These are phyloP conservation scores for Panagrolaimus sp. DNA, from an alignment of 1,140 invertebrate species.

Conservation along the genomic window DNA sequence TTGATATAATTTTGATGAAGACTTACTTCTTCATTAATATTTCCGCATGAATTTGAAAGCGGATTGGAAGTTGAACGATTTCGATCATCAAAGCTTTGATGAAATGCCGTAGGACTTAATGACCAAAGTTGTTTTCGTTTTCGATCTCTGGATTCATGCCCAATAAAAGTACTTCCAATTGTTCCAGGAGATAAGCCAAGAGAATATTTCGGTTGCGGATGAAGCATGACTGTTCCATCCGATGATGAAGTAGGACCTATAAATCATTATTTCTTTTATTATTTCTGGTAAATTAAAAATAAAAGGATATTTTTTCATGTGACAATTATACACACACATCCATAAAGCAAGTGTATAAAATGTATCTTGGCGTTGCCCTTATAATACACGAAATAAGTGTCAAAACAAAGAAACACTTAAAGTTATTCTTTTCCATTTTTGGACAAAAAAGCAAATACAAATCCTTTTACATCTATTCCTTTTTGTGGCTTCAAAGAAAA, in stretches of 20 bases:
- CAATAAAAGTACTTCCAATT: no score
- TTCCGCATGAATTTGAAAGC: slow-evolving; percentile 45
- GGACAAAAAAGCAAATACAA: not conserved
- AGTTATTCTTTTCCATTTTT: not conserved
- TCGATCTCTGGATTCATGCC: no score
- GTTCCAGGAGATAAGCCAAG: not conserved
- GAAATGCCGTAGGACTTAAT: slow-evolving; percentile 33
- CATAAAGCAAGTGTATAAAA: no score
- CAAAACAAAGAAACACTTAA: not conserved
- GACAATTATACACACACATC: no score
- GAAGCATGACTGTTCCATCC: not conserved
- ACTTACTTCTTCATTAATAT: slow-evolving; percentile 34
- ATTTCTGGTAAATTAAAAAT: no score
- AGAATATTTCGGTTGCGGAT: slow-evolving; percentile 7
- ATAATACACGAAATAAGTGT: not conserved
- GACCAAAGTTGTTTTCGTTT: slow-evolving; percentile 29
- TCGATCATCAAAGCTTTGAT: slow-evolving; percentile 42
- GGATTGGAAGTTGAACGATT: not conserved
- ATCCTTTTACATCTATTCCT: no score
- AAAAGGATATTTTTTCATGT: no score
- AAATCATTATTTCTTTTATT: no score
- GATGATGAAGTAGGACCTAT: no score
- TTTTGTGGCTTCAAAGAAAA: no score
- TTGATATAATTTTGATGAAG: no score
- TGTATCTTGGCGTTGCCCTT: no score